A percentile compares a stretch with the other conserved stretches of the same genome.
Evolutionary conservation across 2,797 vertebrate genomes (phyloP).

Genomic region (Anguilla marmorata): DNA sequence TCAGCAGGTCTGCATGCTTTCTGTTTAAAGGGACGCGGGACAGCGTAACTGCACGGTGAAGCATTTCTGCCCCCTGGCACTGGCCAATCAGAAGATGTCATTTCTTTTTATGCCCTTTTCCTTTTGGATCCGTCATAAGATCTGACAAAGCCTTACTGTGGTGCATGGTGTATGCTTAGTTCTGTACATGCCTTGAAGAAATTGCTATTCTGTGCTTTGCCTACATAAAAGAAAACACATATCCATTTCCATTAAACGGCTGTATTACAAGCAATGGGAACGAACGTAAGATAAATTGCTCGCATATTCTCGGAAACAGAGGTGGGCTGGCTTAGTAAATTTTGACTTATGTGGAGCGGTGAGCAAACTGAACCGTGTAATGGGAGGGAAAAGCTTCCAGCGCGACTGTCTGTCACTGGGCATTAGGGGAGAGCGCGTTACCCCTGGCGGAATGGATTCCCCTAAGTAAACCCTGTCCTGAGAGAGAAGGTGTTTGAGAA

Average conservation of each 20-base stretch:
- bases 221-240: constrained; percentile 10
- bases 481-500: not conserved
- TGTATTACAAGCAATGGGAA: not conserved
- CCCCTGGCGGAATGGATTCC: constrained; percentile 2
- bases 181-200: not conserved
- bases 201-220: not conserved
- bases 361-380: constrained; percentile 19
- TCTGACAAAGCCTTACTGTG: not conserved
- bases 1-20: constrained; percentile 9
- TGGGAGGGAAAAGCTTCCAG: constrained; percentile 8
- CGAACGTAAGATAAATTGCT: constrained; percentile 17
- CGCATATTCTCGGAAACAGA: not conserved
- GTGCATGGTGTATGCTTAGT: too few species aligned
- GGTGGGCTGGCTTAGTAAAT: not conserved
- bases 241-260: constrained; percentile 20
- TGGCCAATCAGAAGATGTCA: not conserved
- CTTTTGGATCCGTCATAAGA: not conserved
- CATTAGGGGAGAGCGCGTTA: not conserved
- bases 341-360: not conserved
- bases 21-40: not conserved
- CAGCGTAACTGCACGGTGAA: not conserved
- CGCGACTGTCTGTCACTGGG: constrained; percentile 12
- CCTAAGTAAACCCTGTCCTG: constrained; percentile 4
- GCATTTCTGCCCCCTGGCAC: not conserved
- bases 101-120: not conserved